Base-by-base conservation (phyloP, 1,140 invertebrate species). In the Pseudomyrmex sp. region DNA sequence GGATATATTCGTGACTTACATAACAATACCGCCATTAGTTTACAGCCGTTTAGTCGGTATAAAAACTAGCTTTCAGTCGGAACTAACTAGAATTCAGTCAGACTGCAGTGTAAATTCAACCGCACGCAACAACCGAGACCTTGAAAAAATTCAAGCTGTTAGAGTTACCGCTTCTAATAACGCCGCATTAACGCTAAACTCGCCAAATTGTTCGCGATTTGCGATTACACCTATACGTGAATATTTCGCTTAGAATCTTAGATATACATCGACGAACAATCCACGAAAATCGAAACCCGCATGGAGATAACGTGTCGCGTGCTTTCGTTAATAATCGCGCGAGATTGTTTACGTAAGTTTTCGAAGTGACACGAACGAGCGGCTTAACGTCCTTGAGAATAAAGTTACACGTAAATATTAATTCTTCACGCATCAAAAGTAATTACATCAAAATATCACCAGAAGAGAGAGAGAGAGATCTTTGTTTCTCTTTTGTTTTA, bases 251-350 rank as follows among this genome's bases (percentile, higher is more conserved):
- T 4, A 18, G 18, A 18, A 18, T 18, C 18, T 18, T 18, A 35
- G 77, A 61, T 65, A 68, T 18, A 20, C 26, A 62, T 75, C 44
- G 26, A 18, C 12, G 15, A 46, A 72, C 46, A 5, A 54, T 80
- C 12, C 48, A 35, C 13, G 59, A 56, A 70, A 75, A 84, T 46
- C 13, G 23, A 59, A 56, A 46, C 44, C 10, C 18, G 10, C 20
- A 9, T 72, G 35, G n/a, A 50, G 52, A 59, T 86, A 82, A 82
- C 48, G 63, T 8, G 66, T 72, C 44, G 66, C 76, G 76, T 80
- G 76, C 46, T 20, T 72, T 50, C 8, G 46, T n/a, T 82, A 85
- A 75, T 74, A 35, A 35, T 35, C 5, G 5, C 50, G 13, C 10
- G 3, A 26, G 46, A 52, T 7, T n/a, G n/a, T 46, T 20, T 13